A percentile compares a stretch with the other conserved stretches of the same genome.
Conservation (phyloP, 2,113 vertebrate species). For the Thalassoma bifasciatum region DNA sequence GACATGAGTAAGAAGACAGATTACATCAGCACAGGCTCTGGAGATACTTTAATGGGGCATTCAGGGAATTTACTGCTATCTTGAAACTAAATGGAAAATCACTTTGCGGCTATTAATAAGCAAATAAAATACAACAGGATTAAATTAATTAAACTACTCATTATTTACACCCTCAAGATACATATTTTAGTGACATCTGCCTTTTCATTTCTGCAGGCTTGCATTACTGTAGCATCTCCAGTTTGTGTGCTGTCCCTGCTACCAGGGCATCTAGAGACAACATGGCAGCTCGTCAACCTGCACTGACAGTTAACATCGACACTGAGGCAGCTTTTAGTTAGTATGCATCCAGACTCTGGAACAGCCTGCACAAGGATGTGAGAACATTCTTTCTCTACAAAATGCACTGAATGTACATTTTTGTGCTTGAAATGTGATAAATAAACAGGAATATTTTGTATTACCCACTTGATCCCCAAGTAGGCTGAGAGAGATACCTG, state of each 20-base stretch:
- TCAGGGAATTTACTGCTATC: neutral
- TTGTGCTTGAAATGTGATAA: neutral
- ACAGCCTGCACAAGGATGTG: slow-evolving; percentile 29
- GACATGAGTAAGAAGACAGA: neutral
- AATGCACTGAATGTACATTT: slow-evolving; percentile 12
- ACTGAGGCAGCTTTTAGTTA: slow-evolving; percentile 45
- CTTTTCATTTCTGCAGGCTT: slow-evolving; percentile 2
- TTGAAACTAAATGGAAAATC: neutral
- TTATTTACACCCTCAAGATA: neutral
- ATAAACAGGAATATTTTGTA: neutral
- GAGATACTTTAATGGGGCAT: no score
- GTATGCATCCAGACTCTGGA: slow-evolving; percentile 43
- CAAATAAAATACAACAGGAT: no score
- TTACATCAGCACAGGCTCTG: neutral
- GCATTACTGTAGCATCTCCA: slow-evolving; percentile 30
- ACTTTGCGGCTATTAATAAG: neutral
- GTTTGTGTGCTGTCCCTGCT: slow-evolving; percentile 33
- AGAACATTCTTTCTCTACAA: slow-evolving; percentile 21
- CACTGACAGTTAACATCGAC: slow-evolving; percentile 63
- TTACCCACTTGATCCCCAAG: neutral
- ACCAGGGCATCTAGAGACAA: slow-evolving; percentile 38
- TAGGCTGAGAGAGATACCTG: neutral
- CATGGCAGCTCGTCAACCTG: slow-evolving; percentile 66
- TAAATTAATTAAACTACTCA: neutral
- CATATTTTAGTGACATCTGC: neutral